Conservation (phyloP, 2,113 vertebrate genomes). For the Calypte anna region DNA sequence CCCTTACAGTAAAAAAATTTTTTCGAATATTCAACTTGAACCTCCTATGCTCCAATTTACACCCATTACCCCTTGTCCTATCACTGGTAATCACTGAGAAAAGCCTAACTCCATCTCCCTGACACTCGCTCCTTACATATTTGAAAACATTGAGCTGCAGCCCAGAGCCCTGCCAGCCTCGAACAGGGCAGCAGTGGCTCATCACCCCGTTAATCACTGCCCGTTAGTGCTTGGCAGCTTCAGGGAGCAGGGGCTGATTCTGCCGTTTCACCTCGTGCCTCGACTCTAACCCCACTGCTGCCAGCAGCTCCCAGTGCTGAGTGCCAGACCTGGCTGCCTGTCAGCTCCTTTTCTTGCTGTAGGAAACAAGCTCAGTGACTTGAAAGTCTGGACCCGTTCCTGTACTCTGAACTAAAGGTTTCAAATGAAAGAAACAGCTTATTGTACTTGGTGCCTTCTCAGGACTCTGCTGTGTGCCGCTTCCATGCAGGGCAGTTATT, state of each 20-base stretch:
- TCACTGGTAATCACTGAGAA: no score
- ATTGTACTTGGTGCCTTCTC: not conserved
- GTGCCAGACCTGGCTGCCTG: constrained; percentile 34
- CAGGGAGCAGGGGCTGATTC: fast-evolving
- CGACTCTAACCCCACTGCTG: not conserved
- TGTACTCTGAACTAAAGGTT: not conserved
- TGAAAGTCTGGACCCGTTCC: constrained; percentile 6
- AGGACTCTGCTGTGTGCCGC: not conserved
- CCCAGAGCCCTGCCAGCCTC: not conserved
- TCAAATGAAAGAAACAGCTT: constrained; percentile 1
- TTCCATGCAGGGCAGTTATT: not conserved
- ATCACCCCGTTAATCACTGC: not conserved
- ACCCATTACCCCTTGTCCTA: no score
- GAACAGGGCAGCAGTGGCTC: not conserved
- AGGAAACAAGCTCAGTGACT: not conserved
- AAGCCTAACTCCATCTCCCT: no score
- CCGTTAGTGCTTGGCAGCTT: not conserved
- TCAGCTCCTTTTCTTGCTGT: not conserved
- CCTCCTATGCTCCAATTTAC: no score
- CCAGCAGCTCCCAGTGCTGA: not conserved
- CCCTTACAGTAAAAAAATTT: no score
- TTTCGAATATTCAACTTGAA: no score
- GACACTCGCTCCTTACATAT: no score
- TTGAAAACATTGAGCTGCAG: no score
- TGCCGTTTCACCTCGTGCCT: not conserved